Evolutionary conservation across 2,888 invertebrate species (phyloP).

Genomic region (Ennomos fuscantarius): DNA sequence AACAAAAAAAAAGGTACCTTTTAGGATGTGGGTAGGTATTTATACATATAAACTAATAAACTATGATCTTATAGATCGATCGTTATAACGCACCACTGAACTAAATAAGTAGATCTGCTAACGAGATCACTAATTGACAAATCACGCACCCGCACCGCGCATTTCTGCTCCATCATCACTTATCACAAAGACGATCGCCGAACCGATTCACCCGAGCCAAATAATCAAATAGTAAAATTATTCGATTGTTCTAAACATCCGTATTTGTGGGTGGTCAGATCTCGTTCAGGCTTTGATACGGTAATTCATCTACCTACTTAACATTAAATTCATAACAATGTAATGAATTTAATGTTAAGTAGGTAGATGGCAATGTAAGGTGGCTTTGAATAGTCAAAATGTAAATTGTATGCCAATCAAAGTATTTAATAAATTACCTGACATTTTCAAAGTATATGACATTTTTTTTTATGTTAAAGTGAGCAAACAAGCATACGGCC

Average conservation of each 20-base stretch:
- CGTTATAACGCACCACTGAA: not conserved
- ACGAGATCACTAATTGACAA: slow-evolving; percentile 65
- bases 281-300: slow-evolving; percentile 58
- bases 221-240: slow-evolving; percentile 67
- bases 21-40: too few species aligned
- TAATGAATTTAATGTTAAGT: too few species aligned
- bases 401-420: too few species aligned
- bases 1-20: too few species aligned
- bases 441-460: too few species aligned
- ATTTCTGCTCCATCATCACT: slow-evolving; percentile 60
- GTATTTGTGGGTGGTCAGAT: slow-evolving; percentile 68
- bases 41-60: not conserved
- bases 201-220: slow-evolving; percentile 70
- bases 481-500: too few species aligned
- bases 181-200: slow-evolving; percentile 76
- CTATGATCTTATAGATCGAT: too few species aligned
- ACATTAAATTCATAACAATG: not conserved
- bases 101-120: slow-evolving; percentile 38
- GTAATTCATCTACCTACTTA: slow-evolving; percentile 46
- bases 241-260: slow-evolving; percentile 69
- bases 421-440: too few species aligned
- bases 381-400: too few species aligned
- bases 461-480: too few species aligned
- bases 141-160: slow-evolving; percentile 59
- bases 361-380: too few species aligned